A percentile compares a stretch with the other conserved stretches of the same genome.
phyloP scores from a whole-genome alignment of 2,797 vertebrate genomes.

The Clarias fuscus region DNA sequence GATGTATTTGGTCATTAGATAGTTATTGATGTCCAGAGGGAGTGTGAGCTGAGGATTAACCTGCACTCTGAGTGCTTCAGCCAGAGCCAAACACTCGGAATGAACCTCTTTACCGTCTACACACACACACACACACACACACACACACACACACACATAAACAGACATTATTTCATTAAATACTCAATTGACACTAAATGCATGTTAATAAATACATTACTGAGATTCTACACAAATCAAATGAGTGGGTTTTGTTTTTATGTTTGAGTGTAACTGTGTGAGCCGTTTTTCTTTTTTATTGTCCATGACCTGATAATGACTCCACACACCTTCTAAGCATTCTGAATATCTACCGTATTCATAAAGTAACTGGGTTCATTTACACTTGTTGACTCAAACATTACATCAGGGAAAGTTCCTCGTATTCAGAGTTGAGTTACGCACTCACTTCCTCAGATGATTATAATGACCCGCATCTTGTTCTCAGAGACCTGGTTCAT shows the following conservation, averaged over 20 bases:
- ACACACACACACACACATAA: slow-evolving; percentile 43
- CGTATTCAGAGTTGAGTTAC: not conserved
- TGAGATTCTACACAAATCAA: not conserved
- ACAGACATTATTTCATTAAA: not conserved
- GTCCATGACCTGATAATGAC: not conserved
- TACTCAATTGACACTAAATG: not conserved
- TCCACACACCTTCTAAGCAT: not conserved
- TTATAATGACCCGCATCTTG: not conserved
- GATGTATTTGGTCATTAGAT: slow-evolving; percentile 91
- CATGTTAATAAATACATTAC: too few relatives aligned
- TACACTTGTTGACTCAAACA: not conserved
- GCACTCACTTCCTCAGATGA: not conserved
- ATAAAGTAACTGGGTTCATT: not conserved
- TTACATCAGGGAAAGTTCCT: not conserved
- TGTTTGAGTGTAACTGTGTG: not conserved
- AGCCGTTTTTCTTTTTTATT: slow-evolving; percentile 8
- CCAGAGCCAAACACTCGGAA: slow-evolving; percentile 76
- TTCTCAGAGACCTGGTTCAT: not conserved
- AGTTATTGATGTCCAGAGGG: slow-evolving; percentile 93
- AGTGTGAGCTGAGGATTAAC: slow-evolving; percentile 82
- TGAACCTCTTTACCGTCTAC: slow-evolving; percentile 78
- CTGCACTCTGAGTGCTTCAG: slow-evolving; percentile 83
- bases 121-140: slow-evolving; percentile 41
- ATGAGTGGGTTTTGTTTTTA: not conserved
- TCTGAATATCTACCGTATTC: not conserved